Evolutionary conservation across 2,113 vertebrate species (phyloP).

Genomic region (Alosa alosa): DNA sequence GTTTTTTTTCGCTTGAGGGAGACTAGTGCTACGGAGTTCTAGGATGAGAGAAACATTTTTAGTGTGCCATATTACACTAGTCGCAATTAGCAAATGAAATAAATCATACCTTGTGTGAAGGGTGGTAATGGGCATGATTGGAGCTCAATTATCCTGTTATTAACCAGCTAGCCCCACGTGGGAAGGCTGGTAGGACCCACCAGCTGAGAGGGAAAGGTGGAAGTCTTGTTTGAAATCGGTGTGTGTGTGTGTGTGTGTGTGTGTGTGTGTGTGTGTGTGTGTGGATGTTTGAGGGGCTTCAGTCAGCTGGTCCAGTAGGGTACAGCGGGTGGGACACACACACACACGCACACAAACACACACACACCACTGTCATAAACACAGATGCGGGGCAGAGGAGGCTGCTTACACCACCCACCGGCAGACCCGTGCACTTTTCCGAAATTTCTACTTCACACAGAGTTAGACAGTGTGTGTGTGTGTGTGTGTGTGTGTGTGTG

Average conservation of each 20-base stretch:
- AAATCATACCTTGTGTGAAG: conserved; percentile 8
- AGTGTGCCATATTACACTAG: background rate
- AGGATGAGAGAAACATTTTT: background rate
- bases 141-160: conserved; percentile 16
- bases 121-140: conserved; percentile 9
- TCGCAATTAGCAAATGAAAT: conserved; percentile 9
- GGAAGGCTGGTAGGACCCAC: background rate
- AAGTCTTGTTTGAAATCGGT: background rate
- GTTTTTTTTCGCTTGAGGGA: background rate
- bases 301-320: conserved; percentile 1
- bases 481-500: conserved; percentile 22
- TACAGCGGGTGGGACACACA: background rate
- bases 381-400: background rate
- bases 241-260: background rate
- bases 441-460: background rate
- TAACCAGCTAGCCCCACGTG: conserved; percentile 4
- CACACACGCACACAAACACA: too few relatives aligned
- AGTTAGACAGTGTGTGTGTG: background rate
- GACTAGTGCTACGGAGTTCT: background rate
- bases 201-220: background rate
- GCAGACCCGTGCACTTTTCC: conserved; percentile 31
- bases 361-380: background rate
- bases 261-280: background rate
- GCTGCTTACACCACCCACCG: conserved; percentile 42
- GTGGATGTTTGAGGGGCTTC: background rate